Evolutionary conservation across 2,888 invertebrate species (phyloP).

Genomic region (Napeogenes inachia): DNA sequence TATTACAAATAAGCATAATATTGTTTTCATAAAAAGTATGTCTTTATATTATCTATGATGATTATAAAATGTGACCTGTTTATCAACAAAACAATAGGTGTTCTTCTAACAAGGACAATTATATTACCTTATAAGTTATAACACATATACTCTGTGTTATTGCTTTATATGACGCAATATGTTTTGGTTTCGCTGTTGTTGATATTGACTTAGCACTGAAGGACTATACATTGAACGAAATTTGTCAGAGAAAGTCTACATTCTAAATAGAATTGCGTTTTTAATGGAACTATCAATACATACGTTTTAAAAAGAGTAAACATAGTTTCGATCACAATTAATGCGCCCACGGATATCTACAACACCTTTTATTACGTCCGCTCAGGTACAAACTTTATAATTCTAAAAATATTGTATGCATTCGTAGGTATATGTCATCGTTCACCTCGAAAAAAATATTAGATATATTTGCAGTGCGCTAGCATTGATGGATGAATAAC

Average conservation of each 20-base stretch:
- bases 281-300: slow-evolving; percentile 11
- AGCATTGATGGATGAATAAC: slow-evolving; percentile 19
- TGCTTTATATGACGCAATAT: slow-evolving; percentile 29
- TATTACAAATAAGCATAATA: too few species aligned
- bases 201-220: slow-evolving; percentile 39
- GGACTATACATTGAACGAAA: slow-evolving; percentile 43
- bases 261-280: slow-evolving; percentile 32
- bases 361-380: slow-evolving; percentile 66
- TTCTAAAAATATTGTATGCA: slow-evolving; percentile 75
- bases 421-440: slow-evolving; percentile 64
- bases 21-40: neutral
- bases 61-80: neutral
- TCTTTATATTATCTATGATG: neutral
- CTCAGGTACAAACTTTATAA: slow-evolving; percentile 66
- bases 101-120: neutral
- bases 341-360: slow-evolving; percentile 38
- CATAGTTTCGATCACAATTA: slow-evolving; percentile 28
- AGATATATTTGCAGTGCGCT: slow-evolving; percentile 21
- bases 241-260: slow-evolving; percentile 53
- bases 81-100: slow-evolving; percentile 2
- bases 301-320: slow-evolving; percentile 10
- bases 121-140: slow-evolving; percentile 8
- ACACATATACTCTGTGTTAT: slow-evolving; percentile 18
- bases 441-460: slow-evolving; percentile 42
- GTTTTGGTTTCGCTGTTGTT: slow-evolving; percentile 23